Conservation (phyloP, 2,797 vertebrate genomes). For the Helarctos malayanus region DNA sequence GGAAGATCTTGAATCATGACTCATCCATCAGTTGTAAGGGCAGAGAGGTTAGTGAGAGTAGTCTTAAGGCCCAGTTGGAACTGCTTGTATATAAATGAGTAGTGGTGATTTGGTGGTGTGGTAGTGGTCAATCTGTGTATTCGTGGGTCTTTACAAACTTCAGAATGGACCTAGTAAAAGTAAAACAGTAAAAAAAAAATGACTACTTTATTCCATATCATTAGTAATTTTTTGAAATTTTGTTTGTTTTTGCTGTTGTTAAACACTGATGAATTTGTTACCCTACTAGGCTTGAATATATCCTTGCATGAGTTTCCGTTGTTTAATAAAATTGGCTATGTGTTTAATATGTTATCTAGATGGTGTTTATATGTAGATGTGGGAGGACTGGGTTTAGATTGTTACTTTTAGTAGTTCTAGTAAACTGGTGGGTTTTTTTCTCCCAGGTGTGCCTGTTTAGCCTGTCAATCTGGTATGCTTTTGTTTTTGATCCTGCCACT, state of each 20-base stretch:
- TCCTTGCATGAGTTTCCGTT: not conserved
- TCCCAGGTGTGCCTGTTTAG: not conserved
- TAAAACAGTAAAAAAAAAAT: not conserved
- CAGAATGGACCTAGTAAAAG: constrained; percentile 8
- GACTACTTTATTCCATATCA: not conserved
- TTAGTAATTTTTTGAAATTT: constrained; percentile 54
- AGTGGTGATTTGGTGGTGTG: not conserved
- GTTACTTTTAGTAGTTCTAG: constrained; percentile 18
- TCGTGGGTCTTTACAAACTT: constrained; percentile 44
- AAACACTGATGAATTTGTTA: not conserved
- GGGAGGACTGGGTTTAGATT: constrained; percentile 35
- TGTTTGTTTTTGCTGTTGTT: constrained; percentile 41
- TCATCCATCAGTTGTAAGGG: not conserved
- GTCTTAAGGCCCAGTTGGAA: not conserved
- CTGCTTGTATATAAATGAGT: constrained; percentile 10
- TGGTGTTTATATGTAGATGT: not conserved
- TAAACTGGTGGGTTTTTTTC: not conserved
- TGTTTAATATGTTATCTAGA: constrained; percentile 30
- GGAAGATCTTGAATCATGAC: constrained; percentile 26
- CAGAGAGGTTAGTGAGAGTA: not conserved
- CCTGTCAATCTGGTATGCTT: constrained; percentile 10
- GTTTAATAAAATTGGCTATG: constrained; percentile 43
- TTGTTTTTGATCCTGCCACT: constrained; percentile 73
- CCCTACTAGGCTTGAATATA: not conserved
- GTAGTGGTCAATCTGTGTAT: not conserved